phyloP scores from a whole-genome alignment of 2,113 vertebrate genomes.

The Sebastes schlegelii region DNA sequence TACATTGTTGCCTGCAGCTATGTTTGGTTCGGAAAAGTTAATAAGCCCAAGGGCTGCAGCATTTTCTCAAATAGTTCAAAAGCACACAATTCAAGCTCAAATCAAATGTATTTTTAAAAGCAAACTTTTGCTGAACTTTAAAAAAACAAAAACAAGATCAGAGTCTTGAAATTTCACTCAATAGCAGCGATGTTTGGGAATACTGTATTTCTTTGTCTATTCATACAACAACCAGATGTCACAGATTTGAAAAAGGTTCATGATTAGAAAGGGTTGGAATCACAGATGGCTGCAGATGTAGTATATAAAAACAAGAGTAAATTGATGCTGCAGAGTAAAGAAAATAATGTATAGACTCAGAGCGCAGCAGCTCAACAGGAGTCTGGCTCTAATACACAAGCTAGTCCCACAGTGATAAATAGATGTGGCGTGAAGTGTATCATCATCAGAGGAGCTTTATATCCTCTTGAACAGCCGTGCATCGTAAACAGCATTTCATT shows the following conservation, averaged over 20 bases:
- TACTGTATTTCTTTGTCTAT: not conserved
- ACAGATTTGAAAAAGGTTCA: not conserved
- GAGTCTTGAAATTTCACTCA: not conserved
- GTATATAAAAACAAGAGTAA: not conserved
- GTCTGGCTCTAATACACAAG: conserved; percentile 29
- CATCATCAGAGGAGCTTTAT: conserved; percentile 44
- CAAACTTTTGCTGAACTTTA: not conserved
- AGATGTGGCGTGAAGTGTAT: conserved; percentile 39
- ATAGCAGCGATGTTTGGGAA: not conserved
- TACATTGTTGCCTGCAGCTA: conserved; percentile 1
- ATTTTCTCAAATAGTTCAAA: not conserved
- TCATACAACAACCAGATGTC: not conserved
- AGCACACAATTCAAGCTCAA: not conserved
- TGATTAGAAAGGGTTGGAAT: not conserved
- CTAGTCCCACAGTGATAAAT: conserved; percentile 33
- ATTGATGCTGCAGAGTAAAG: conserved; percentile 2
- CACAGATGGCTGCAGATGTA: not conserved
- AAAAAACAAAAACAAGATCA: not conserved
- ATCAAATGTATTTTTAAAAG: not conserved
- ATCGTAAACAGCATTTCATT: conserved; percentile 61
- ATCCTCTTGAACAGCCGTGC: conserved; percentile 30
- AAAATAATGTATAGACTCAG: conserved; percentile 33
- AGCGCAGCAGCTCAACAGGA: conserved; percentile 37
- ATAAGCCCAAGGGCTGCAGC: not conserved
- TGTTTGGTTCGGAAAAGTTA: not conserved